Conservation (phyloP, 2,113 vertebrate genomes). For the Petromus typicus region DNA sequence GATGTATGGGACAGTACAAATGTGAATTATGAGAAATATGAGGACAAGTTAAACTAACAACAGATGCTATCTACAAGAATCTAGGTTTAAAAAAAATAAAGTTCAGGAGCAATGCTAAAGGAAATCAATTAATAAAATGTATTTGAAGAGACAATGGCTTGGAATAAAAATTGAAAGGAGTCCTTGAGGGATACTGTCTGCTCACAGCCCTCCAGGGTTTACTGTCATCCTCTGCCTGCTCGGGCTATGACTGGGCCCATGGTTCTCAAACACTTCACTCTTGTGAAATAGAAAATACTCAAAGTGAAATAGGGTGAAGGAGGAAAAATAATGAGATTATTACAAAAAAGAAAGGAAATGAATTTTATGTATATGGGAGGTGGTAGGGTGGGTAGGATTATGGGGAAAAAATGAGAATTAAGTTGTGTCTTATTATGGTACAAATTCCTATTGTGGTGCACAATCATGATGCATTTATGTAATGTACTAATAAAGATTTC, state of each 20-base stretch:
- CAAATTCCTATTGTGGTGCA: too few relatives aligned
- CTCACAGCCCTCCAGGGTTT: background rate
- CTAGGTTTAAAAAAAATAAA: background rate
- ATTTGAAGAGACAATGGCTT: background rate
- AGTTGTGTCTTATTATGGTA: too few relatives aligned
- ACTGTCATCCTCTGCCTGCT: too few relatives aligned
- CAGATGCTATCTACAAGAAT: background rate
- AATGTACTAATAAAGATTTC: too few relatives aligned
- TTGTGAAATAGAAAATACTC: too few relatives aligned
- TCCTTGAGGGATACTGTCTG: background rate
- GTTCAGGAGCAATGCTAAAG: background rate
- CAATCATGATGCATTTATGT: too few relatives aligned
- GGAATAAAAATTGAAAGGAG: background rate
- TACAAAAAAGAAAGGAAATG: too few relatives aligned
- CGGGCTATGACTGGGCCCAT: background rate
- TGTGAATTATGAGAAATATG: background rate
- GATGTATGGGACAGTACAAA: background rate
- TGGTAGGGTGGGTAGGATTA: too few relatives aligned
- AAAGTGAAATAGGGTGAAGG: too few relatives aligned
- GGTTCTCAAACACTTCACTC: fast-evolving
- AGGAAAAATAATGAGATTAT: too few relatives aligned
- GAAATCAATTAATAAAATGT: background rate
- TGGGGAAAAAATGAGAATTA: too few relatives aligned
- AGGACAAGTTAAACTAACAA: background rate
- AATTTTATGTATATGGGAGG: too few relatives aligned